Evolutionary conservation across 2,113 vertebrate genomes (phyloP).

Genomic region (Sebastes fasciatus): DNA sequence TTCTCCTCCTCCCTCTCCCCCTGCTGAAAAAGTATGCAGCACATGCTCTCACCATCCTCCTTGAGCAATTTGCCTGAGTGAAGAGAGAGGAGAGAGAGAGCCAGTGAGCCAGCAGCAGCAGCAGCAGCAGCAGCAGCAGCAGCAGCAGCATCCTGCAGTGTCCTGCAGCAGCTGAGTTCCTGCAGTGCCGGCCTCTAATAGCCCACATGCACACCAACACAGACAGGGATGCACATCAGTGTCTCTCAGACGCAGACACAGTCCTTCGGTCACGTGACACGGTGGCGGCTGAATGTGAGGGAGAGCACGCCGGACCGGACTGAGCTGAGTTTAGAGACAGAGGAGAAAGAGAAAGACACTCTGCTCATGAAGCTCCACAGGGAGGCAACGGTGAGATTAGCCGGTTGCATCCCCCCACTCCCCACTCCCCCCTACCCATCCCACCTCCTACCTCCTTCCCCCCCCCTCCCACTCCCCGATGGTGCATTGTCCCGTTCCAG

Average conservation of each 20-base stretch:
- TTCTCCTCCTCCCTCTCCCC: slow-evolving; percentile 28
- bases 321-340: slow-evolving; percentile 55
- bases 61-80: slow-evolving; percentile 77
- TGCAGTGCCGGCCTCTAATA: slow-evolving; percentile 81
- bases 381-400: slow-evolving; percentile 66
- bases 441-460: slow-evolving; percentile 17
- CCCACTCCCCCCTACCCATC: slow-evolving; percentile 4
- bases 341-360: slow-evolving; percentile 22
- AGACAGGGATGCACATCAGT: slow-evolving; percentile 36
- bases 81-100: slow-evolving; percentile 60
- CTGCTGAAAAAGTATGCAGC: slow-evolving; percentile 79
- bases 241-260: slow-evolving; percentile 41
- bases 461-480: slow-evolving; percentile 50
- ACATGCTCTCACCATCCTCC: slow-evolving; percentile 79
- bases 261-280: slow-evolving; percentile 69
- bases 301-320: slow-evolving; percentile 51
- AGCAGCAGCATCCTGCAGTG: slow-evolving; percentile 83
- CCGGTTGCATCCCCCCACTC: slow-evolving; percentile 36
- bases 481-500: slow-evolving; percentile 87
- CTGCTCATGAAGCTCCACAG: slow-evolving; percentile 50
- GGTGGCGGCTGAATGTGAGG: slow-evolving; percentile 34
- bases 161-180: slow-evolving; percentile 84
- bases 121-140: no score
- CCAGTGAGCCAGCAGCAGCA: slow-evolving; percentile 68
- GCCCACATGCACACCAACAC: slow-evolving; percentile 31